Base-by-base conservation (phyloP, 2,888 invertebrate genomes). In the Stratiomys singularior region DNA sequence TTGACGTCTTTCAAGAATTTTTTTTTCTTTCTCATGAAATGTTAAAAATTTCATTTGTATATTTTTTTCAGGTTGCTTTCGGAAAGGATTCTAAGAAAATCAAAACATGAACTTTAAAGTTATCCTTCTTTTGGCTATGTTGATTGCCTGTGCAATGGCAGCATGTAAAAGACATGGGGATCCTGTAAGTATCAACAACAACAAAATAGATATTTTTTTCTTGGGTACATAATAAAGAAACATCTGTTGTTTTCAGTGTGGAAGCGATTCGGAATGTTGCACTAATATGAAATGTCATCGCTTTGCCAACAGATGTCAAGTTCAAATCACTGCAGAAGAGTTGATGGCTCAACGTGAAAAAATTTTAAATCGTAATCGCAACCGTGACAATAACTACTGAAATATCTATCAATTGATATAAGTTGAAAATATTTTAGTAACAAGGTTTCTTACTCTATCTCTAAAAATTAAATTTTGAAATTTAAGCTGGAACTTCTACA, bases 271-370 rank as follows among this genome's bases (percentile, higher is more conserved):
- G 1, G 18, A 72, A 21, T 72, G 72, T 21, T 72, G 72, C 25
- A 27, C 27, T 21, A 72, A 21, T 28, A 11, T 37, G 7, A 72
- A 27, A 72, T 72, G 72, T 15, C 11, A 72, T 56, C 27, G 72
- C 5, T 72, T 28, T 44, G 72, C 56, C 15, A 52, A 72, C 13
- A 27, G 28, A 56, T 72, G 72, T 15, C 72, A 72, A 72, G 30
- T 28, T 25, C 25, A 27, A 30, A 72, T 72, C 15, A 72, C 72
- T 18, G 28, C 15, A 0, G 72, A 72, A 7, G 72, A 72, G 27
- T 37, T 72, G n/a, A 72, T 56, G 72, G 58, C 52, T 27, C 72
- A 72, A 28, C 72, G 72, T 7, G 56, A 72, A n/a, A 72, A 72
- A 30, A 72, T 72, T 18, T 18, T 72, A 4, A n/a, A 21, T 5